These are phyloP conservation scores for Sebastes nivosus DNA, from an alignment of 2,797 vertebrate species.

Conservation along the genomic window DNA sequence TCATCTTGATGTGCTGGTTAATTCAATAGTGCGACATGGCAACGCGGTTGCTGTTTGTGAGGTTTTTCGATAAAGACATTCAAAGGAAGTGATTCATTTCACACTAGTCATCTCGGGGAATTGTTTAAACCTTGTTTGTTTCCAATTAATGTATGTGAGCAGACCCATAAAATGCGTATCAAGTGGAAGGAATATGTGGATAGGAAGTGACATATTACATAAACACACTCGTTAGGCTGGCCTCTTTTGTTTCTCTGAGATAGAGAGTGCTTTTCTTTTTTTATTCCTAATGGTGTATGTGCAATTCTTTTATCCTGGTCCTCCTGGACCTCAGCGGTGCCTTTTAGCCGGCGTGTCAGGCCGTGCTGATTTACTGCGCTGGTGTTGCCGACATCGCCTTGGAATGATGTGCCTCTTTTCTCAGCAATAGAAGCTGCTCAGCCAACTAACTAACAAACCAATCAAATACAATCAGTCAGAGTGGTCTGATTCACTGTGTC, in stretches of 20 bases:
- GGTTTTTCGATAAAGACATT: constrained; percentile 20
- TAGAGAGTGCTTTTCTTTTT: not conserved
- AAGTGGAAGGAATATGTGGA: not conserved
- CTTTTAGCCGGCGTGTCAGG: not conserved
- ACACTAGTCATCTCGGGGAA: constrained; percentile 3
- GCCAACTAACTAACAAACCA: constrained; percentile 47
- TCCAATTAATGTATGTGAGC: constrained; percentile 26
- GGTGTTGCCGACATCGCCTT: constrained; percentile 5
- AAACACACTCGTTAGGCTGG: not conserved
- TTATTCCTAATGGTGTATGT: not conserved
- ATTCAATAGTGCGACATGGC: constrained; percentile 28
- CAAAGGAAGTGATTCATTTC: constrained; percentile 38
- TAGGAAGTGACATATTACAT: not conserved
- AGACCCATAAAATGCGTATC: constrained; percentile 9
- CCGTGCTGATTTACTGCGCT: constrained; percentile 26
- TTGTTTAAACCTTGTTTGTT: constrained; percentile 17
- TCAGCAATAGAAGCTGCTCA: constrained; percentile 22
- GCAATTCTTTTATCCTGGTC: not conserved
- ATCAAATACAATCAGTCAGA: constrained; percentile 45
- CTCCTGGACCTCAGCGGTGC: not conserved
- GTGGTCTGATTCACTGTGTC: constrained; percentile 27
- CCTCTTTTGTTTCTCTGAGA: constrained; percentile 6
- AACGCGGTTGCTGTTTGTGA: constrained; percentile 14
- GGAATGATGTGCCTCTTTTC: constrained; percentile 28
- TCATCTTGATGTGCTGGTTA: constrained; percentile 45